Evolutionary conservation across 2,888 invertebrate species (phyloP).

Genomic region (Amphipyra tragopoginis): DNA sequence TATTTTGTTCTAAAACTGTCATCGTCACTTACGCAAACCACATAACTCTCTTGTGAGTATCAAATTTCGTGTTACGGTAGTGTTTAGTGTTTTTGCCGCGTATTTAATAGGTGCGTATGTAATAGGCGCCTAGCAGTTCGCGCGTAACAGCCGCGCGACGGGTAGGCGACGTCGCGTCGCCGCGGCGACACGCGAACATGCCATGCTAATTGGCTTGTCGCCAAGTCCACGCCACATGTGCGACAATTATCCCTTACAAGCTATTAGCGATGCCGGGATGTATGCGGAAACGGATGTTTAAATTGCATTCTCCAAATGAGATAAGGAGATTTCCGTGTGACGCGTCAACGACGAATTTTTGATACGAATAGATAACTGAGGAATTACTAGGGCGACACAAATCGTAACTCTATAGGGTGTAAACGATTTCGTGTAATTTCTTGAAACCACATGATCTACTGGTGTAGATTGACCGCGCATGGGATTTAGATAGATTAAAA

Average conservation of each 20-base stretch:
- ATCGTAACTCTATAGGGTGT: background rate
- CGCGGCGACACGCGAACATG: slow-evolving; percentile 73
- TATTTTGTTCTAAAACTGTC: slow-evolving; percentile 55
- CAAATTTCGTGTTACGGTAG: slow-evolving; percentile 71
- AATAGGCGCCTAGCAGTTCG: slow-evolving; percentile 49
- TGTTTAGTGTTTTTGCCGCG: slow-evolving; percentile 50
- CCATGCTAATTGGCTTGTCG: slow-evolving; percentile 89
- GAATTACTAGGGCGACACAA: background rate
- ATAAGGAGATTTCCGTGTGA: slow-evolving; percentile 80
- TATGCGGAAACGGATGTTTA: slow-evolving; percentile 89
- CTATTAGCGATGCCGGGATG: slow-evolving; percentile 83
- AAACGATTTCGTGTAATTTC: too few relatives aligned
- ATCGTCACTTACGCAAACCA: slow-evolving; percentile 63
- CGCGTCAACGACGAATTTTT: slow-evolving; percentile 41
- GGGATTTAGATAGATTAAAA: too few relatives aligned
- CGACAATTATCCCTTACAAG: slow-evolving; percentile 87
- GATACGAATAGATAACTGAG: slow-evolving; percentile 40
- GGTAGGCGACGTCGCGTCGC: slow-evolving; percentile 67
- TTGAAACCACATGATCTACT: too few relatives aligned
- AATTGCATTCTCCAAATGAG: slow-evolving; percentile 84
- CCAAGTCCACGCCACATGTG: slow-evolving; percentile 85
- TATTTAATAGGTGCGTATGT: too few relatives aligned
- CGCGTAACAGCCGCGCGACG: slow-evolving; percentile 58
- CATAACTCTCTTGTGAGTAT: slow-evolving; percentile 57
- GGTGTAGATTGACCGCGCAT: too few relatives aligned